These are phyloP conservation scores for Burhinus oedicnemus DNA, from an alignment of 2,113 vertebrate species.

Conservation along the genomic window DNA sequence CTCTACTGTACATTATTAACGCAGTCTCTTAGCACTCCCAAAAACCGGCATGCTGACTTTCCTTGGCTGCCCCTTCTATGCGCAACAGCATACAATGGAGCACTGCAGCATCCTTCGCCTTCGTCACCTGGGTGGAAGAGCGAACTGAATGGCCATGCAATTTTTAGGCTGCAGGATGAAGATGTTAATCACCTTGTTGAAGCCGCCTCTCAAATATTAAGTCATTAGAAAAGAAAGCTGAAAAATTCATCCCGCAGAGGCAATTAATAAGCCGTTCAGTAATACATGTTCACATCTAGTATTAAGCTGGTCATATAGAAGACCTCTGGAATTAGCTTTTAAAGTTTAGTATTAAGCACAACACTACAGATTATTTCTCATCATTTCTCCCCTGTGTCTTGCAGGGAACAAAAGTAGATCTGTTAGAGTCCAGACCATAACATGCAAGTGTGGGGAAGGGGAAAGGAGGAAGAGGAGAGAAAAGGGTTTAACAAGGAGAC, in stretches of 20 bases:
- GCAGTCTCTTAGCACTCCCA: not conserved
- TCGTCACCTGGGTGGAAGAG: not conserved
- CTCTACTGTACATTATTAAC: not conserved
- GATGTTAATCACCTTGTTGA: not conserved
- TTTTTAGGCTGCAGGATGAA: not conserved
- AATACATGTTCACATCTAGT: not conserved
- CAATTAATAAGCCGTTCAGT: not conserved
- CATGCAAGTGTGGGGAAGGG: rapidly evolving
- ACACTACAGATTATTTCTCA: not conserved
- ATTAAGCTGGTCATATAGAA: not conserved
- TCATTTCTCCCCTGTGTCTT: not conserved
- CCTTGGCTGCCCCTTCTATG: not conserved
- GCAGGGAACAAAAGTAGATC: not conserved
- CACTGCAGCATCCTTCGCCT: not conserved
- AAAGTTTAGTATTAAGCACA: not conserved
- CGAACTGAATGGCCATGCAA: not conserved
- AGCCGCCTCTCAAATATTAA: not conserved
- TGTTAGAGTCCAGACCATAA: not conserved
- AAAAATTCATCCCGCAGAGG: not conserved
- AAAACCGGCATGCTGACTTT: not conserved
- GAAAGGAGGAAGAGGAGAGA: not conserved
- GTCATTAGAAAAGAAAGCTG: not conserved
- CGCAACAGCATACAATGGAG: rapidly evolving
- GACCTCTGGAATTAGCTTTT: not conserved
- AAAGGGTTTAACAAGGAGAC: not conserved